A percentile compares a stretch with the other conserved stretches of the same genome.
These are phyloP conservation scores for Tupiocoris notatus DNA, from an alignment of 2,888 invertebrate species.

Conservation along the genomic window DNA sequence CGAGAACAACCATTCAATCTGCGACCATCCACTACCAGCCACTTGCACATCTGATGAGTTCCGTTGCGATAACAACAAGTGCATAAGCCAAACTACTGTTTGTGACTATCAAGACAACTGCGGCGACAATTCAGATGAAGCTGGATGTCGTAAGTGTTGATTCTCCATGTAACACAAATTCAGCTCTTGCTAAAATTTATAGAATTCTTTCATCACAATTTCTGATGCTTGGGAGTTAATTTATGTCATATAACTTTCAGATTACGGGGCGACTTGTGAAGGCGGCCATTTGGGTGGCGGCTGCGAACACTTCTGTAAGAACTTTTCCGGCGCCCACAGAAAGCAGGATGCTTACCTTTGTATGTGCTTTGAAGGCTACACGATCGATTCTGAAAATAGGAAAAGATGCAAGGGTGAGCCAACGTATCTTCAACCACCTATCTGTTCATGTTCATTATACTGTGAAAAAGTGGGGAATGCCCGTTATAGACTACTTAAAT, in stretches of 20 bases:
- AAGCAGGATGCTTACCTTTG: slow-evolving; percentile 80
- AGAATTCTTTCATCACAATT: neutral
- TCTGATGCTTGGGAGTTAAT: neutral
- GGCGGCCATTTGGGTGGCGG: slow-evolving; percentile 65
- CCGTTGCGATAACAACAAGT: slow-evolving; percentile 83
- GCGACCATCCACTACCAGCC: slow-evolving; percentile 64
- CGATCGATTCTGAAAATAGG: slow-evolving; percentile 73
- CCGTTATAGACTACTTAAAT: no score
- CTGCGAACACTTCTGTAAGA: slow-evolving; percentile 88
- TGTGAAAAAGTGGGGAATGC: no score
- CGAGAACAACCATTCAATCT: slow-evolving; percentile 91
- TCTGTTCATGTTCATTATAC: no score
- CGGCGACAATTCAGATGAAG: slow-evolving; percentile 84
- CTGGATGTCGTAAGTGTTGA: slow-evolving; percentile 74
- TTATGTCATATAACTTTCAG: slow-evolving; percentile 50
- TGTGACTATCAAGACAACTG: slow-evolving; percentile 91
- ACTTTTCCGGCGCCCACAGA: slow-evolving; percentile 60
- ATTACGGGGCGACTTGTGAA: slow-evolving; percentile 56
- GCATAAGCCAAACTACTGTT: slow-evolving; percentile 72
- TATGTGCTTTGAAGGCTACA: slow-evolving; percentile 82
- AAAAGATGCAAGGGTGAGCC: slow-evolving; percentile 70
- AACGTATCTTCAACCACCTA: neutral
- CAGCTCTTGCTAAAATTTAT: no score
- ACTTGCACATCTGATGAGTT: slow-evolving; percentile 78
- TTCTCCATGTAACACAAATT: no score